phyloP scores from a whole-genome alignment of 2,888 invertebrate species.

The Hirudinaria manillensis region DNA sequence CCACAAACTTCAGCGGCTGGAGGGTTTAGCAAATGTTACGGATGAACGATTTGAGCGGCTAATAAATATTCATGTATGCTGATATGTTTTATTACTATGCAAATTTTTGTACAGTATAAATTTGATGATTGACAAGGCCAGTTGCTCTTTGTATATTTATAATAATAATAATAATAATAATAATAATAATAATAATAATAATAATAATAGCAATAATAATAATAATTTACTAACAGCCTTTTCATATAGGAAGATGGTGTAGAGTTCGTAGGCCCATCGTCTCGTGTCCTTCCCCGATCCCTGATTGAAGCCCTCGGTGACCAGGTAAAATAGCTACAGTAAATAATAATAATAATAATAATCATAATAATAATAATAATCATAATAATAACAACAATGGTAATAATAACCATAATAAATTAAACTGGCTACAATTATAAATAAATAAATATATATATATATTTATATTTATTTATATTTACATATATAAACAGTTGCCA shows the following conservation, averaged over 20 bases:
- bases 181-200: slow-evolving; percentile 3
- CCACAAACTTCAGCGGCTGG: no score
- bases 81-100: no score
- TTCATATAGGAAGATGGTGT: slow-evolving; percentile 71
- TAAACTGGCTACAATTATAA: background rate
- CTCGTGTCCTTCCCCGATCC: slow-evolving; percentile 82
- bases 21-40: no score
- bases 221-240: slow-evolving; percentile 38
- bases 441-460: slow-evolving; percentile 1
- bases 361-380: background rate
- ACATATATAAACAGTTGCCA: background rate
- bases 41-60: no score
- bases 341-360: background rate
- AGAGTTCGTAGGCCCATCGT: slow-evolving; percentile 98
- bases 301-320: slow-evolving; percentile 70
- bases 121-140: no score
- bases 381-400: background rate
- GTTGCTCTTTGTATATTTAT: no score
- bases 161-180: no score
- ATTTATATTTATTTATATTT: background rate
- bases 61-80: no score
- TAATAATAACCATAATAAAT: background rate
- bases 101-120: no score
- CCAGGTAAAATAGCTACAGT: slow-evolving; percentile 70
- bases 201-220: background rate